These are phyloP conservation scores for Caenorhabditis sinica DNA, from an alignment of 2,888 invertebrate genomes.

Conservation along the genomic window DNA sequence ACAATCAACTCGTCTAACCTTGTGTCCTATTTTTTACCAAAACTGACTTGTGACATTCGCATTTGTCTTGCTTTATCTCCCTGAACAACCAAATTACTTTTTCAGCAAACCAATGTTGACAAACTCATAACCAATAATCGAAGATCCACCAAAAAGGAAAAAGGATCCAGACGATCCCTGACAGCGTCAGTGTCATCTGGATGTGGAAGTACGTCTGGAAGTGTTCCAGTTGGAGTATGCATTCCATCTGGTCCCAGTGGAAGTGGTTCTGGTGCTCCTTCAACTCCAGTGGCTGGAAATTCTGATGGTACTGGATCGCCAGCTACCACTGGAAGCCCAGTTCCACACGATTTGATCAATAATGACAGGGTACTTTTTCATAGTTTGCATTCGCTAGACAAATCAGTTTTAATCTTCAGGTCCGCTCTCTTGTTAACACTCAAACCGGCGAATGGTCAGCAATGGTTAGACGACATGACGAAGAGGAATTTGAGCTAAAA, in stretches of 20 bases:
- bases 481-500: constrained; percentile 89
- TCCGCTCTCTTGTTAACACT: constrained; percentile 89
- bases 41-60: neutral
- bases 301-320: constrained; percentile 64
- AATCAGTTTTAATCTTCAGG: constrained; percentile 78
- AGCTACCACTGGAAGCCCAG: constrained; percentile 58
- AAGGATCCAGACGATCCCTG: constrained; percentile 68
- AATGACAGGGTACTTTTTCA: constrained; percentile 54
- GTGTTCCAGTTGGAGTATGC: constrained; percentile 55
- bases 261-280: constrained; percentile 35
- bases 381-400: neutral
- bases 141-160: constrained; percentile 79
- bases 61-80: neutral
- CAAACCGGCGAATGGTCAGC: constrained; percentile 97
- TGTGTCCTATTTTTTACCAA: neutral
- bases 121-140: constrained; percentile 80
- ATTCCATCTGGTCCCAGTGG: constrained; percentile 20
- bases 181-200: constrained; percentile 65
- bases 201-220: constrained; percentile 52
- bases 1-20: constrained; percentile 2
- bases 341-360: constrained; percentile 58
- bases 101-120: constrained; percentile 83
- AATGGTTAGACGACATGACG: constrained; percentile 89
- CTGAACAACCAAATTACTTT: constrained; percentile 5
- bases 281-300: constrained; percentile 43